Conservation (phyloP, 2,113 vertebrate genomes). For the Anolis carolinensis region DNA sequence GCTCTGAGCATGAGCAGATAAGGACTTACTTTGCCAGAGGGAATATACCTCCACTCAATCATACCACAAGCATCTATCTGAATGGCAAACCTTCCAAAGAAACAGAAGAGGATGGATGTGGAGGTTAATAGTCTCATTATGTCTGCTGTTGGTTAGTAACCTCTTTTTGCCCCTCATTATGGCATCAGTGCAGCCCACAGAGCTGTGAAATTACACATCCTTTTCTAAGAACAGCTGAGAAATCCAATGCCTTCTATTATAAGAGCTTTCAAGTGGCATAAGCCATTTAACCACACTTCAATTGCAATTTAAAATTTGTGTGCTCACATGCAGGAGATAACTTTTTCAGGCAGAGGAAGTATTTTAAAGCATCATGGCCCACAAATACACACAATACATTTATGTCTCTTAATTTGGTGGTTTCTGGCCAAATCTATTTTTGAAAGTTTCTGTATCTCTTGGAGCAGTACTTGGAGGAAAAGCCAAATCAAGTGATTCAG, state of each 20-base stretch:
- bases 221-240: neutral
- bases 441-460: neutral
- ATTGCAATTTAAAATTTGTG: neutral
- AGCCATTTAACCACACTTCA: neutral
- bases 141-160: neutral
- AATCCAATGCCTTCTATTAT: neutral
- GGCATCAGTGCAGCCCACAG: neutral
- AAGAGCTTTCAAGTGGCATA: rapidly evolving
- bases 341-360: neutral
- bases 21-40: rapidly evolving
- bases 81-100: neutral
- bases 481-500: neutral
- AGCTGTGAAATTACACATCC: neutral
- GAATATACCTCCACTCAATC: rapidly evolving
- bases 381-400: neutral
- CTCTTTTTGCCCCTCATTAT: neutral
- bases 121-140: neutral
- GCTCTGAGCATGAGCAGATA: rapidly evolving
- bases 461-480: neutral
- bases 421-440: neutral
- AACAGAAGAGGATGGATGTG: neutral
- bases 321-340: neutral
- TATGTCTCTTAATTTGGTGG: neutral
- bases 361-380: neutral
- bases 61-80: rapidly evolving